Percentiles rank a stretch among this genome's conserved stretches.
phyloP scores from a whole-genome alignment of 2,113 vertebrate species.

The Ailuropoda melanoleuca region DNA sequence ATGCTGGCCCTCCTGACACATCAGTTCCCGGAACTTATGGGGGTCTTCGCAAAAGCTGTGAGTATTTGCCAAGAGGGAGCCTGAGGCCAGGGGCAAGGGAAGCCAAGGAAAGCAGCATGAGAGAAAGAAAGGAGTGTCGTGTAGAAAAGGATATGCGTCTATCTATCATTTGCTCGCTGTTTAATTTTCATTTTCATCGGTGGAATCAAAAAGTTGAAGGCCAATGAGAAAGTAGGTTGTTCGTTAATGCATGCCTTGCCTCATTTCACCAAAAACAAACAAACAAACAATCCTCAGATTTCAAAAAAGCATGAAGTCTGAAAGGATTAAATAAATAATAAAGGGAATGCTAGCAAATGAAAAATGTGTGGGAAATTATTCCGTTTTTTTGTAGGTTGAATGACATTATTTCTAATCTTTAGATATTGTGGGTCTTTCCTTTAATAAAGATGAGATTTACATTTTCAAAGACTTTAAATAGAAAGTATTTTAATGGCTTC shows the following conservation, averaged over 20 bases:
- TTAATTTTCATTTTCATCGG: neutral
- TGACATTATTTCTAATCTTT: slow-evolving; percentile 12
- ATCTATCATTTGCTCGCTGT: neutral
- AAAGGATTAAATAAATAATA: slow-evolving; percentile 14
- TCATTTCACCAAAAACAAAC: neutral
- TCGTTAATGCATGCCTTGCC: neutral
- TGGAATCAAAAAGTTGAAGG: neutral
- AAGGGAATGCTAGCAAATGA: slow-evolving; percentile 37
- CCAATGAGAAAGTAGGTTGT: neutral
- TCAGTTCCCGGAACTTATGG: slow-evolving; percentile 99
- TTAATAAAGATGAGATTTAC: slow-evolving; percentile 26
- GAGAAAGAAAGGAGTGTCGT: accelerated
- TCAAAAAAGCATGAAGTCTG: neutral
- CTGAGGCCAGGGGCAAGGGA: neutral
- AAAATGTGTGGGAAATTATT: neutral
- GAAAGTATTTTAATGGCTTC: neutral
- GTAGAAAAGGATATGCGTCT: neutral
- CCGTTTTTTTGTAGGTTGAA: slow-evolving; percentile 1
- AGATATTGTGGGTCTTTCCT: slow-evolving; percentile 8
- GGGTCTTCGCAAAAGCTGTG: slow-evolving; percentile 98
- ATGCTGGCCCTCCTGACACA: slow-evolving; percentile 99
- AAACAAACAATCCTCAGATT: neutral
- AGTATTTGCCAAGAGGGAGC: slow-evolving; percentile 82
- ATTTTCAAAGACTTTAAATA: slow-evolving; percentile 58
- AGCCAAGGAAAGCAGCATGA: neutral